Conservation (phyloP, 1,140 invertebrate species). For the Cotesia typhae region DNA sequence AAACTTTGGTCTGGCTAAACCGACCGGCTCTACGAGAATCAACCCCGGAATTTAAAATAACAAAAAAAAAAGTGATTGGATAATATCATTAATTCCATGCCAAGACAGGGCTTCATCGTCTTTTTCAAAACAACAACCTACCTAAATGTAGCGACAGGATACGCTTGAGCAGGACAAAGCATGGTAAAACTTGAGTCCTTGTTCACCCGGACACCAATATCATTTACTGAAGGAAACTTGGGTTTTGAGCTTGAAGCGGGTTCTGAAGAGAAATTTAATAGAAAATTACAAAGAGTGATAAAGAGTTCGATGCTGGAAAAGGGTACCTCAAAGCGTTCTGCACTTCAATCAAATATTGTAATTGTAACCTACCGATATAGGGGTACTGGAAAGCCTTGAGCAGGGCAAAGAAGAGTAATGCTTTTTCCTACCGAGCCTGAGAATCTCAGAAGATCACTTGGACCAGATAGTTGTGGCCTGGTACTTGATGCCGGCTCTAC, state of each 20-base stretch:
- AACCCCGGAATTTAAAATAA: constrained; percentile 6
- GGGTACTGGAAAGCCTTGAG: constrained; percentile 70
- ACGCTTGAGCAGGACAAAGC: constrained; percentile 73
- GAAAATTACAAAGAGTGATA: not conserved
- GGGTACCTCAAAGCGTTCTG: constrained; percentile 9
- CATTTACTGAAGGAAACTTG: constrained; percentile 55
- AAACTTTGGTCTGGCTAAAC: constrained; percentile 68
- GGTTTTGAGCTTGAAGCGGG: constrained; percentile 54
- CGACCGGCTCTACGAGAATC: constrained; percentile 65
- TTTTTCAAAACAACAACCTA: constrained; percentile 49
- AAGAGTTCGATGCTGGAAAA: constrained; percentile 26
- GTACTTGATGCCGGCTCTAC: constrained; percentile 60
- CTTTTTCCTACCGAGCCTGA: constrained; percentile 48
- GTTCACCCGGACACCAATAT: constrained; percentile 50
- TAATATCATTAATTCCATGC: constrained; percentile 7
- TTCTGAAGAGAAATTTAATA: constrained; percentile 45
- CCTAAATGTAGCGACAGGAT: constrained; percentile 73
- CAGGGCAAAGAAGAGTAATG: constrained; percentile 53
- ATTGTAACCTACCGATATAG: constrained; percentile 64
- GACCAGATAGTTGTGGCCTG: constrained; percentile 58
- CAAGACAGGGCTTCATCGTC: constrained; percentile 30
- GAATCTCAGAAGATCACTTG: constrained; percentile 59
- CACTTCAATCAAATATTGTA: not conserved
- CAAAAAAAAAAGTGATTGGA: not conserved
- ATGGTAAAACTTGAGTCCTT: constrained; percentile 65